phyloP scores from a whole-genome alignment of 1,140 invertebrate species.

The Drosophila obscura region DNA sequence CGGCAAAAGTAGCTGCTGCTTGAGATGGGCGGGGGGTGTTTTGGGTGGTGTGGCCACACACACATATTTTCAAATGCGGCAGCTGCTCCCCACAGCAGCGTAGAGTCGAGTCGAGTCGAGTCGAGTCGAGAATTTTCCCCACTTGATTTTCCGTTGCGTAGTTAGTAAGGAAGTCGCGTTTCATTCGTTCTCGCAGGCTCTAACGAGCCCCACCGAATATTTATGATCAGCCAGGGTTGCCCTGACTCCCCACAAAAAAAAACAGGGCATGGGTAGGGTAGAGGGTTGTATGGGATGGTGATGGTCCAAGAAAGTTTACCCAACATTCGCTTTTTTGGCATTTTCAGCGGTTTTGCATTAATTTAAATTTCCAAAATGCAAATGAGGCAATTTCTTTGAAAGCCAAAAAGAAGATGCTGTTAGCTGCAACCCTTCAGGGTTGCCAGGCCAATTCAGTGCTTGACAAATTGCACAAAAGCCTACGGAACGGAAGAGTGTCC shows the following conservation, averaged over 20 bases:
- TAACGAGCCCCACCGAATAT: conserved; percentile 81
- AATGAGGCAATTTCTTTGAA: conserved; percentile 82
- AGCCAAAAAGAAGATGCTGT: conserved; percentile 62
- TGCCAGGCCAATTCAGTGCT: conserved; percentile 57
- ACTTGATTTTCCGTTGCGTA: conserved; percentile 79
- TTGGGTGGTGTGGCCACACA: conserved; percentile 41
- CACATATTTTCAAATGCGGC: conserved; percentile 70
- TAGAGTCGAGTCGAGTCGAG: too few species aligned
- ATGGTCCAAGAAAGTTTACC: conserved; percentile 60
- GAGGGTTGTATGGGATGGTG: conserved; percentile 1
- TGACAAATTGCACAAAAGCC: conserved; percentile 72
- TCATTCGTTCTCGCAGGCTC: conserved; percentile 69
- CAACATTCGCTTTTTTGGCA: conserved; percentile 59
- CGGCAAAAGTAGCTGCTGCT: conserved; percentile 54
- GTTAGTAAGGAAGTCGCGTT: conserved; percentile 81
- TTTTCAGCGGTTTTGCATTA: conserved; percentile 82
- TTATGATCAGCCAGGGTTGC: conserved; percentile 69
- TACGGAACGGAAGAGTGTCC: not conserved
- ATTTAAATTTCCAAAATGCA: conserved; percentile 84
- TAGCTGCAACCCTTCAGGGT: conserved; percentile 55
- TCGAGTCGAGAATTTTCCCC: conserved; percentile 60
- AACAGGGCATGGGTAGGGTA: conserved; percentile 7
- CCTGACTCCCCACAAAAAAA: conserved; percentile 16
- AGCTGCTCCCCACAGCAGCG: conserved; percentile 50
- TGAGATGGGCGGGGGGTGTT: not conserved